These are phyloP conservation scores for Ladona fulva DNA, from an alignment of 1,140 invertebrate species.

Conservation along the genomic window DNA sequence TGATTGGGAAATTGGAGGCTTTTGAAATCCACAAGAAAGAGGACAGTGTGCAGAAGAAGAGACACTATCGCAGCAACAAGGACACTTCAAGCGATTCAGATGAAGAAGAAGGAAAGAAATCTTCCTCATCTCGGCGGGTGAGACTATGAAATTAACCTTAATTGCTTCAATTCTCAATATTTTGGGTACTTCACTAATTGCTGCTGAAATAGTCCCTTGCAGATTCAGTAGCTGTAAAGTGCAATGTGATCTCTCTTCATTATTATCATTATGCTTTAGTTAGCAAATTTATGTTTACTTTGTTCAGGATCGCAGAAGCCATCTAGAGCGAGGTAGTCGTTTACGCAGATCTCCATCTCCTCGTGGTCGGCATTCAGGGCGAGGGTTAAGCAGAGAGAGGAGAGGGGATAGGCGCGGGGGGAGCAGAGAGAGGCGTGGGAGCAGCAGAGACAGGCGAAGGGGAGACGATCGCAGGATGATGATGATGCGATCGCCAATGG, in stretches of 20 bases:
- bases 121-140: not conserved
- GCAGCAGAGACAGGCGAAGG: conserved; percentile 25
- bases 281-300: too few species aligned
- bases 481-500: conserved; percentile 20
- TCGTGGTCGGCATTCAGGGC: not conserved
- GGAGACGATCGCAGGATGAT: conserved; percentile 16
- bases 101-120: conserved; percentile 20
- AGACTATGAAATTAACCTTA: not conserved
- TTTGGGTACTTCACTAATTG: too few species aligned
- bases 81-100: conserved; percentile 56
- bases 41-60: conserved; percentile 66
- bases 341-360: not conserved
- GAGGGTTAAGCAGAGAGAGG: not conserved
- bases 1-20: conserved; percentile 44
- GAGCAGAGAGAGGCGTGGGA: conserved; percentile 32
- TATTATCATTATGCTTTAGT: too few species aligned
- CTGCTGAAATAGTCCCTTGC: too few species aligned
- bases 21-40: conserved; percentile 67
- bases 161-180: not conserved
- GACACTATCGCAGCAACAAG: conserved; percentile 76
- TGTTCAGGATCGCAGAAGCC: not conserved
- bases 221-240: too few species aligned
- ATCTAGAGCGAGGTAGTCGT: not conserved
- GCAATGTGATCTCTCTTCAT: too few species aligned
- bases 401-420: conserved; percentile 32